Base-by-base conservation (phyloP, 2,113 vertebrate genomes). In the Ptilonorhynchus violaceus region DNA sequence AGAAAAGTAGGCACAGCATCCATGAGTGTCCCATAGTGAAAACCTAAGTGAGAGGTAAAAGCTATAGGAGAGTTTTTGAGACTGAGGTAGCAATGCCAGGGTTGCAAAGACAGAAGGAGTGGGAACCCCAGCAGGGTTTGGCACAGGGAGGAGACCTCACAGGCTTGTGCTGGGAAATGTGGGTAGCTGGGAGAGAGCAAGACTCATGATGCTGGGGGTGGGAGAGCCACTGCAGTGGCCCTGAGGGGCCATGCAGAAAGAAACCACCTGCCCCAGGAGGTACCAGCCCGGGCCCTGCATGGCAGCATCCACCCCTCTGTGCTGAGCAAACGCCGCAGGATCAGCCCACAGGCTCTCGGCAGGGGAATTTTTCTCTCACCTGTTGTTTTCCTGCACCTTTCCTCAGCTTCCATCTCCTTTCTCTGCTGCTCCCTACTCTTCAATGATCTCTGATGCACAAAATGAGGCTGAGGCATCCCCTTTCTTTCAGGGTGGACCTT, bases 271-370 rank as follows among this genome's bases (percentile, higher is more conserved):
- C 8, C 28, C 47, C 31, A 6, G 55, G 44, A 41, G 59, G 46
- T 30, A 22, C 46, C 68, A 80, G 42, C 30, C 28, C 11, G 3
- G 72, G 44, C n/a, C 9, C 22, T 42, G 37, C 18, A 8, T 0
- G 0, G 44, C 37, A 59, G 22, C 46, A 30, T 35, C 78, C 21
- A 3, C 7, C 5, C 14, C 4, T 27, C 25, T 37, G 35, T 12
- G 27, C 46, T 20, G 69, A n/a, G 66, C 72, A 64, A 37, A 28
- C 1, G 2, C 49, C 23, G 30, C 49, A 28, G 47, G 17, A 41
- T 11, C 67, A 33, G 33, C 55, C 11, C 7, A 0, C 23, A 5
- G 13, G n/a, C 21, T 46, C 72, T 81, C 0, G 0, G 4, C 37
- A 68, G 44, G 33, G 11, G 8, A 28, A 3, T 14, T 24, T 9